Base-by-base conservation (phyloP, 1,140 invertebrate genomes). In the Eurytemora carolleeae region DNA sequence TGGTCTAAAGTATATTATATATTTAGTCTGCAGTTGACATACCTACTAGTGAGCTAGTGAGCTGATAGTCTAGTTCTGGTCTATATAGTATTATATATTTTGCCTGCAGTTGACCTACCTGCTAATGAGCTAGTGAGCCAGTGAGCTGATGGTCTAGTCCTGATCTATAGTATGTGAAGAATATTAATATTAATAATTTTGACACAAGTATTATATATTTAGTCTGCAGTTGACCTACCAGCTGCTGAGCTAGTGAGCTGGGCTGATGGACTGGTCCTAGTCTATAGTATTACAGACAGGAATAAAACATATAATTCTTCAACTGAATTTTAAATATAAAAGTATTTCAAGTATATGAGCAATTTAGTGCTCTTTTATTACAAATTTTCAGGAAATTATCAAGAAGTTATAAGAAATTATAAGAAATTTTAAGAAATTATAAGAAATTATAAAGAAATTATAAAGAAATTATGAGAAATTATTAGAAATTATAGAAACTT, bases 271-370 rank as follows among this genome's bases (percentile, higher is more conserved):
- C 76, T 90, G 53, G 77, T 90, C 21, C 76, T 93, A 18, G 86
- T 93, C 2, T 94, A 93, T 71, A 88, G 88, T 23, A 91, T 93
- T 66, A 92, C 85, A 0, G 88, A 94, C 70, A 75, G 86, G 31
- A 44, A 44, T 44, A 7, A 44, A 44, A 44, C 31, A 7, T 44
- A 7, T 44, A 12, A 44, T 12, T 12, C 31, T 7, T 44, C 31
- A 7, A 44, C 31, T 44, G 31, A 44, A 7, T 44, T 44, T n/a
- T 44, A 12, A 44, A 44, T 12, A n/a, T 12, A n/a, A 44, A 44
- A 44, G n/a, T 44, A n/a, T 44, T 12, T 44, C 31, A 44, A 44
- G 7, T 44, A 12, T 44, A 44, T 12, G 31, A n/a, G 7, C n/a
- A 12, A 44, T 44, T 44, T 44, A 44, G 7, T n/a, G 7, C 31